These are phyloP conservation scores for Ptilodon capucinus DNA, from an alignment of 2,888 invertebrate species.

Conservation along the genomic window DNA sequence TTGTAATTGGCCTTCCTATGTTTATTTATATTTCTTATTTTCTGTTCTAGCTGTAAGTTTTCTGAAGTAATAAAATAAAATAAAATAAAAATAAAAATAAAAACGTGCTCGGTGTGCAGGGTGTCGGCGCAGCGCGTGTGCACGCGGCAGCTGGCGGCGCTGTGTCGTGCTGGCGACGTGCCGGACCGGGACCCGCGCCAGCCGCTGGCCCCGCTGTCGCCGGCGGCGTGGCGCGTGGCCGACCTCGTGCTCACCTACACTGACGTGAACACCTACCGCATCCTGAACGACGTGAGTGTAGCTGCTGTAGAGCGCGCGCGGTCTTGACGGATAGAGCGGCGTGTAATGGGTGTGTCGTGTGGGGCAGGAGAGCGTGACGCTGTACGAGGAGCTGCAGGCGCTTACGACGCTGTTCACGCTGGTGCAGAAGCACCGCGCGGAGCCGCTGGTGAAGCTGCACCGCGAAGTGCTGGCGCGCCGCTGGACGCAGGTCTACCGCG, in stretches of 20 bases:
- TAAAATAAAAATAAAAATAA: no score
- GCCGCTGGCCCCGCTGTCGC: neutral
- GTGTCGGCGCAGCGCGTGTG: constrained; percentile 19
- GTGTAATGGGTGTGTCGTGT: no score
- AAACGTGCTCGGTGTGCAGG: constrained; percentile 8
- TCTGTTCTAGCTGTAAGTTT: no score
- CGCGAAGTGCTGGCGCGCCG: constrained; percentile 18
- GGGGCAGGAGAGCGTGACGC: constrained; percentile 12
- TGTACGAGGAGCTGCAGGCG: constrained; percentile 22
- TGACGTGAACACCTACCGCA: constrained; percentile 5
- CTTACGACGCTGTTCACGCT: constrained; percentile 33
- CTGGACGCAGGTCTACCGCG: constrained; percentile 14
- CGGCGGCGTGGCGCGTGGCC: constrained; percentile 9
- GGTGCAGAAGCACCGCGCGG: constrained; percentile 28
- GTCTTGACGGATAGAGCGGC: no score
- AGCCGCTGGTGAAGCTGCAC: constrained; percentile 30
- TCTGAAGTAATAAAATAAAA: no score
- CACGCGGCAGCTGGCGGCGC: constrained; percentile 10
- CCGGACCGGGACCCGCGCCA: neutral
- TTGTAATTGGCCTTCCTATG: no score
- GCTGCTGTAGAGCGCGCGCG: no score
- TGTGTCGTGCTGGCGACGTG: constrained; percentile 21
- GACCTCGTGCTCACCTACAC: constrained; percentile 24
- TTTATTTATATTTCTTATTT: no score
- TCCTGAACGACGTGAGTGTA: constrained; percentile 18